Base-by-base conservation (phyloP, 2,888 invertebrate species). In the Mechanitis mazaeus region DNA sequence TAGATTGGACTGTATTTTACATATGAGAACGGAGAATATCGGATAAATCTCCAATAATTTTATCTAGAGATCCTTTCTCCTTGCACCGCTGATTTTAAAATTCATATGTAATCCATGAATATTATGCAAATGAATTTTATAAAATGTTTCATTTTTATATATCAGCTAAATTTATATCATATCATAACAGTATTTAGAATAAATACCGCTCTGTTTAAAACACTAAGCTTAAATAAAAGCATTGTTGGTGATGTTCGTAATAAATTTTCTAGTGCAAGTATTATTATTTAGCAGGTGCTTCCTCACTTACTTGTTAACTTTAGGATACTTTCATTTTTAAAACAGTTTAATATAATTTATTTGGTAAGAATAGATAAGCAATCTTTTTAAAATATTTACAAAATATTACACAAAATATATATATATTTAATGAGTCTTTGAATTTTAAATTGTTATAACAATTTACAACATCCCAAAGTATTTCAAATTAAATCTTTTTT, bases 231-330 rank as follows among this genome's bases (percentile, higher is more conserved):
- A 42, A 1, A 42, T 1, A 2, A 42, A 42, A 11, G 3, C 7
- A 42, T 78, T 74, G 71, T 69, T 68, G 73, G 76, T 75, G 75
- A 76, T 78, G 84, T 83, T 75, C 66, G 78, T 78, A 76, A 85
- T 86, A 86, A 86, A 86, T 86, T 83, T 75, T 74, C 75, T 74
- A 73, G 9, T 71, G 75, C 75, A 73, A 76, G 78, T 50, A n/a
- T 50, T 75, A 77, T 75, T 78, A 77, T 78, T 77, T 81, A 79
- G 58, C 80, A 85, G 84, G 84, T 84, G 76, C 75, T 80, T 81
- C 80, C 81, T 81, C 81, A 81, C 84, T 83, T 80, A 61, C 62
- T 47, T 60, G 60, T 56, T 63, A 59, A 60, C 63, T 65, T 58
- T 60, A 63, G 59, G 60, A 66, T 64, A 56, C 65, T 60, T 31